Percentiles rank a stretch among this genome's conserved stretches.
These are phyloP conservation scores for Lasioglossum morio DNA, from an alignment of 2,888 invertebrate species.

Conservation along the genomic window DNA sequence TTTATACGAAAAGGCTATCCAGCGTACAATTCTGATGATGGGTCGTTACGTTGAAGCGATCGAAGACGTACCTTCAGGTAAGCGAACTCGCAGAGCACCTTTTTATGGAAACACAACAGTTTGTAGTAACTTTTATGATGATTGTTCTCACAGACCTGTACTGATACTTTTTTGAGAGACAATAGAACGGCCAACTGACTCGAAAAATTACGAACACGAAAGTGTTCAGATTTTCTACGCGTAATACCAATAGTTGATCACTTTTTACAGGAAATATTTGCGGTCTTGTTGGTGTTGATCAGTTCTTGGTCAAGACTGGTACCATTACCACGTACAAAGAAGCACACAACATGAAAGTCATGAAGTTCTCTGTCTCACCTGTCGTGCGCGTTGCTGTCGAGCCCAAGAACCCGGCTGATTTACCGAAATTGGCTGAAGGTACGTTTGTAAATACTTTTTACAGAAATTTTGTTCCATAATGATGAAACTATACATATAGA, in stretches of 20 bases:
- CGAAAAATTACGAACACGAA: slow-evolving; percentile 10
- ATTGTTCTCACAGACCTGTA: slow-evolving; percentile 80
- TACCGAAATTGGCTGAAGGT: slow-evolving; percentile 99
- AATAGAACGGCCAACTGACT: slow-evolving; percentile 70
- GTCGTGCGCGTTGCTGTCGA: slow-evolving; percentile 99
- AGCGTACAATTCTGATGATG: slow-evolving; percentile 99
- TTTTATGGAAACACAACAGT: background rate
- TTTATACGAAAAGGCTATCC: slow-evolving; percentile 99
- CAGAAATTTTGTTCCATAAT: slow-evolving; percentile 43
- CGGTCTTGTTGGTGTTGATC: slow-evolving; percentile 99
- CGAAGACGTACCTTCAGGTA: slow-evolving; percentile 98
- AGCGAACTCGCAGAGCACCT: slow-evolving; percentile 64
- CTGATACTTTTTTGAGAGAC: slow-evolving; percentile 71
- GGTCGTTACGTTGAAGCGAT: slow-evolving; percentile 99
- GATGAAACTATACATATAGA: slow-evolving; percentile 79
- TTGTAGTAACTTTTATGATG: slow-evolving; percentile 73
- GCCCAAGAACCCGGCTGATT: slow-evolving; percentile 99
- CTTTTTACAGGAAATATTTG: slow-evolving; percentile 94
- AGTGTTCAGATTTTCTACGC: background rate
- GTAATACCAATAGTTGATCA: slow-evolving; percentile 17
- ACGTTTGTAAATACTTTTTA: slow-evolving; percentile 15
- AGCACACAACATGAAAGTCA: slow-evolving; percentile 99
- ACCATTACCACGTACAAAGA: slow-evolving; percentile 99
- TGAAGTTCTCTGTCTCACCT: slow-evolving; percentile 99
- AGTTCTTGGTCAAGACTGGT: slow-evolving; percentile 99